Percentiles rank a stretch among this genome's conserved stretches.
Evolutionary conservation across 2,113 vertebrate genomes (phyloP).

Genomic region (Eublepharis macularius): DNA sequence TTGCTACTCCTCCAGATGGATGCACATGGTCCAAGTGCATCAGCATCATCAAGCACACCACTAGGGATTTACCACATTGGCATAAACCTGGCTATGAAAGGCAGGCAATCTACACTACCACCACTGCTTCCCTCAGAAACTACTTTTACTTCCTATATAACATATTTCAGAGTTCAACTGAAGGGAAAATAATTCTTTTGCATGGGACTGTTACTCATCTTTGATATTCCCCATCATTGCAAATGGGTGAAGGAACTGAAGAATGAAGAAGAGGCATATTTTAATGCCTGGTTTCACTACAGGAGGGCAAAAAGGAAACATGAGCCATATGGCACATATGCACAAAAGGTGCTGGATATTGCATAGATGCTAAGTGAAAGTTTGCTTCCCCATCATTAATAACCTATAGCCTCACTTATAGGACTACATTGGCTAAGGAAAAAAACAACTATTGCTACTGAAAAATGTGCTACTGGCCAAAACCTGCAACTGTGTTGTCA

Average conservation of each 20-base stretch:
- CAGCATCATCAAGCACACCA: neutral
- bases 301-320: neutral
- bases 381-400: neutral
- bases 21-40: neutral
- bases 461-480: slow-evolving; percentile 10
- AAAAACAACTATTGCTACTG: slow-evolving; percentile 39
- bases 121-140: neutral
- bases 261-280: neutral
- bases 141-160: neutral
- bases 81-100: no score
- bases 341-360: slow-evolving; percentile 12
- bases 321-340: neutral
- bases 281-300: neutral
- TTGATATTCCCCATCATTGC: neutral
- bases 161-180: neutral
- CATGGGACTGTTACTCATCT: neutral
- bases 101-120: no score
- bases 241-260: neutral
- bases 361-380: slow-evolving; percentile 42
- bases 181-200: neutral
- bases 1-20: neutral
- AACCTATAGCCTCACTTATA: neutral
- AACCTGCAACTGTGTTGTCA: rapidly evolving
- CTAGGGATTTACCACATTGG: neutral
- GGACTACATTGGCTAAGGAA: slow-evolving; percentile 23